Base-by-base conservation (phyloP, 1,140 invertebrate species). In the Zaprionus lachaisei region DNA sequence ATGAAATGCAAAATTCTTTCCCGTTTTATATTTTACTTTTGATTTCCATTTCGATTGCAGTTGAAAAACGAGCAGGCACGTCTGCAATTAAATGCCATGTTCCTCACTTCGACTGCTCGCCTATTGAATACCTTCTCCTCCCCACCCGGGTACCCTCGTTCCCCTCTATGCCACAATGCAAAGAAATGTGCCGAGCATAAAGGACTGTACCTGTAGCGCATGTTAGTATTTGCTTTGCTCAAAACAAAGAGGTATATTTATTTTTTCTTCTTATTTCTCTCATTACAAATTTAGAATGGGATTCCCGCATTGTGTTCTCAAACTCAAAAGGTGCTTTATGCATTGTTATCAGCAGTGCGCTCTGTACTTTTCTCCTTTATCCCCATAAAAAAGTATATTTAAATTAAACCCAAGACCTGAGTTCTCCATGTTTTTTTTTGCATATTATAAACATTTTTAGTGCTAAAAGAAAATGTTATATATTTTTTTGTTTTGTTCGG, bases 31-130 rank as follows among this genome's bases (percentile, higher is more conserved):
- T 51, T 47, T 47, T 68, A 57, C 64, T 47, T 77, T 66, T 83
- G 72, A 79, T 83, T 83, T 83, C 67, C 47, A 73, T 83, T 83
- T 64, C 57, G 83, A 80, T 80, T 83, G 61, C 72, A 65, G 54
- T 64, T 41, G 31, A 71, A 79, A 64, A 82, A 79, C 24, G 64
- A 72, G 26, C 47, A 28, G 64, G 51, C 81, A 83, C 81, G 81
- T 83, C 69, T 80, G 81, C 77, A 69, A 41, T 83, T 77, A 77
- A 67, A 84, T 73, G 77, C 44, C 51, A 67, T 60, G 20, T 62
- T 72, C 67, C 17, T 44, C 24, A 37, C 26, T 20, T 55, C 31
- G 20, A 22, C 37, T 68, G 34, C 55, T 65, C 63, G 62, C 34
- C 44, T 77, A 28, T 41, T 71, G 58, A 70, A 47, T 57, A 26